phyloP scores from a whole-genome alignment of 2,113 vertebrate genomes.

The Cepphus grylle region DNA sequence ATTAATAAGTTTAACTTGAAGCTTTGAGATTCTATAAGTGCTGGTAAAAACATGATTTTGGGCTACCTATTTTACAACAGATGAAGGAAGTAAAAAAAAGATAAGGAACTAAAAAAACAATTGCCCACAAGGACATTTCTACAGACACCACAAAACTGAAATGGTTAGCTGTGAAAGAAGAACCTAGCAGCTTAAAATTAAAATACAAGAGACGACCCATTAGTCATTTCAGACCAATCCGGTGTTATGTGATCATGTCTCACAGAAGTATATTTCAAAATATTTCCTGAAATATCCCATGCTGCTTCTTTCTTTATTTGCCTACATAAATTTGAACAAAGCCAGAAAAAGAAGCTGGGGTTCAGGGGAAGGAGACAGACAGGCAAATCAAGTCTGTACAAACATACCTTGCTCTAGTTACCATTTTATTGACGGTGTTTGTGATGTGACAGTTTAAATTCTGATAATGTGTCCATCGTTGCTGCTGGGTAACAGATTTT shows the following conservation, averaged over 20 bases:
- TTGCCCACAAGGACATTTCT: background rate
- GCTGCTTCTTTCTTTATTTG: background rate
- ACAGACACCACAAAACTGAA: conserved; percentile 37
- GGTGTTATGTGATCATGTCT: background rate
- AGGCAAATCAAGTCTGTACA: background rate
- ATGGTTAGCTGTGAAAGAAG: conserved; percentile 9
- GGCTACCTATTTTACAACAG: background rate
- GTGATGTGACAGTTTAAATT: background rate
- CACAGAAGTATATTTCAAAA: background rate
- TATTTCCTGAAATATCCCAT: background rate
- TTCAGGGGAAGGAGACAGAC: background rate
- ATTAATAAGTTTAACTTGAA: background rate
- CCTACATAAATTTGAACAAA: background rate
- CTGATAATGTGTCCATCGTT: background rate
- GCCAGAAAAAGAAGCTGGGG: background rate
- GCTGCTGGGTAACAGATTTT: background rate
- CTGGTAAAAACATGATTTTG: background rate
- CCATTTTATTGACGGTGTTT: background rate
- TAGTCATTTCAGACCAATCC: conserved; percentile 13
- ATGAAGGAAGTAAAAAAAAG: conserved; percentile 3
- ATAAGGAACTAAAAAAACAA: background rate
- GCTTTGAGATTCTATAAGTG: background rate
- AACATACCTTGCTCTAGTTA: background rate
- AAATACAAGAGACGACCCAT: background rate
- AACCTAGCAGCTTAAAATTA: background rate